These are phyloP conservation scores for Peromyscus maniculatus DNA, from an alignment of 2,113 vertebrate species.

Conservation along the genomic window DNA sequence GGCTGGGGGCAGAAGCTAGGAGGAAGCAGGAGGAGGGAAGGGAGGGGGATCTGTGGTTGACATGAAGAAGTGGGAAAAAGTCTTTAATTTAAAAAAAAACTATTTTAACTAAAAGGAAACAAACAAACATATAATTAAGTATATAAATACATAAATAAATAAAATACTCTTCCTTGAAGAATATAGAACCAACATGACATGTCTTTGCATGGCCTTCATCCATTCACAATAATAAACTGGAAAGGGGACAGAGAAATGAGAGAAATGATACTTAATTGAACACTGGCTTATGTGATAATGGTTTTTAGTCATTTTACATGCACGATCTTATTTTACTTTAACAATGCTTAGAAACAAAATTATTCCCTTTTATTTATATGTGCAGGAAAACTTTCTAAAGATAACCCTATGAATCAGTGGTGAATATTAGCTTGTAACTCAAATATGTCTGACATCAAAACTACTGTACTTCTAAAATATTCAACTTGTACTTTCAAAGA, in stretches of 20 bases:
- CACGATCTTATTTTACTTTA: slow-evolving; percentile 7
- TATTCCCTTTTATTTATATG: neutral
- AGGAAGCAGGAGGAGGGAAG: too few relatives aligned
- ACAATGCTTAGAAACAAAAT: slow-evolving; percentile 8
- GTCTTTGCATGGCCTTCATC: neutral
- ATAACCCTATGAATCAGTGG: neutral
- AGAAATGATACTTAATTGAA: neutral
- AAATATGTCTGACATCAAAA: neutral
- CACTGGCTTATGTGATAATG: neutral
- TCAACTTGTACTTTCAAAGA: slow-evolving; percentile 15
- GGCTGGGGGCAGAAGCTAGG: too few relatives aligned
- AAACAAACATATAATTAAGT: neutral
- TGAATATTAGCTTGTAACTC: neutral
- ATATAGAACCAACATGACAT: neutral
- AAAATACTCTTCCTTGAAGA: neutral
- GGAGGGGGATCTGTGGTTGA: too few relatives aligned
- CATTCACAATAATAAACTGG: neutral
- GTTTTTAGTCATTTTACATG: neutral
- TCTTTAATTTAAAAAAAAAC: neutral
- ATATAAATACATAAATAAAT: neutral
- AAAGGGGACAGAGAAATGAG: neutral
- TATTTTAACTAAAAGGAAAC: neutral
- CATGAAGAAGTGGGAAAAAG: too few relatives aligned
- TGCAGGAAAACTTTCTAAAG: neutral
- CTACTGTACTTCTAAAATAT: neutral